Percentiles rank a stretch among this genome's conserved stretches.
phyloP scores from a whole-genome alignment of 2,797 vertebrate genomes.

The Pantherophis vulpinus region DNA sequence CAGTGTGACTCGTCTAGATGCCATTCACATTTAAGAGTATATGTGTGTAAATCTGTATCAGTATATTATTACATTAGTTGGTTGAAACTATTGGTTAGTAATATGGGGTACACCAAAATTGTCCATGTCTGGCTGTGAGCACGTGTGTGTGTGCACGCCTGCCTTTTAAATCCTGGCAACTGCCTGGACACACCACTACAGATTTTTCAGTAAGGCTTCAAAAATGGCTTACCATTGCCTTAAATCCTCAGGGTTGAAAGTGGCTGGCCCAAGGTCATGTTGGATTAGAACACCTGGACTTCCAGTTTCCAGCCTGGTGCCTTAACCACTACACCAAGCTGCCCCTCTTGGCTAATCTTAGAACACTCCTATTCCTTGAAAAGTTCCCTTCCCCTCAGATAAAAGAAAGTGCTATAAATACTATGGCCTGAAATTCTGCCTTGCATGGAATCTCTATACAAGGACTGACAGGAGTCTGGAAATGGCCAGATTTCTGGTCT shows the following conservation, averaged over 20 bases:
- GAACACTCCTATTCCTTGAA: not conserved
- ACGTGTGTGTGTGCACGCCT: rapidly evolving
- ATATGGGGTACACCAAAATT: not conserved
- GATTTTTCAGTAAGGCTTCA: not conserved
- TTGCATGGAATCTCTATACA: not conserved
- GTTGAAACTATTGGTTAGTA: not conserved
- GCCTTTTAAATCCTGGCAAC: not conserved
- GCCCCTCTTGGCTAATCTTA: not conserved
- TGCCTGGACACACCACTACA: not conserved
- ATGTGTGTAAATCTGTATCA: not conserved
- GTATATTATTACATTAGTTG: not conserved
- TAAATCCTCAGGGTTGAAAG: not conserved
- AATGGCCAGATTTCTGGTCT: not conserved
- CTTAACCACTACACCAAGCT: not conserved
- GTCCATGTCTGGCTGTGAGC: not conserved
- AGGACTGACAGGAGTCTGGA: not conserved
- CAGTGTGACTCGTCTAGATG: not conserved
- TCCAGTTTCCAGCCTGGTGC: not conserved
- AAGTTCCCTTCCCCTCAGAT: not conserved
- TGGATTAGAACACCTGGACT: not conserved
- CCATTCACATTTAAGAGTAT: not conserved
- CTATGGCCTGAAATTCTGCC: not conserved
- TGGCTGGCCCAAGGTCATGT: not conserved
- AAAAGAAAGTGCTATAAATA: not conserved
- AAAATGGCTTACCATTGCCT: not conserved